Percentiles rank a stretch among this genome's conserved stretches.
Evolutionary conservation across 2,113 vertebrate genomes (phyloP).

Genomic region (Microcebus ravelobensis): DNA sequence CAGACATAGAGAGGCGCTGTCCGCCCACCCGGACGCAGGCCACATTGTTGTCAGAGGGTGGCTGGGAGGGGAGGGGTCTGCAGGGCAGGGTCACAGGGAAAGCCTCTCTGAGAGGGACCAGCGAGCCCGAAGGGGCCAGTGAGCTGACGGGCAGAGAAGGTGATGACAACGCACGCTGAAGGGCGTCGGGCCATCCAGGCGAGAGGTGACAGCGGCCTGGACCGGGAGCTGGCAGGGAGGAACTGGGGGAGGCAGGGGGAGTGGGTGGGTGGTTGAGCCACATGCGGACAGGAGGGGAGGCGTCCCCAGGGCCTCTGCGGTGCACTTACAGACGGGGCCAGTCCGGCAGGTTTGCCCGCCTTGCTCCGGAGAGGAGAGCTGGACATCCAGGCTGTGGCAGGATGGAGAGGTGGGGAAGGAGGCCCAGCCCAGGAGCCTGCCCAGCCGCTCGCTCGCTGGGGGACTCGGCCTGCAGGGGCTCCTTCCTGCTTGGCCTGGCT

Average conservation of each 20-base stretch:
- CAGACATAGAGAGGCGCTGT: no score
- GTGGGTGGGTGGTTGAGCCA: not conserved
- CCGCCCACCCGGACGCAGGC: no score
- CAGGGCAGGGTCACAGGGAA: not conserved
- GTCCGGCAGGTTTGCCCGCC: not conserved
- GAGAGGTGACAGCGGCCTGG: not conserved
- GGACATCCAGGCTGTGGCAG: not conserved
- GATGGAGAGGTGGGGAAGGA: not conserved
- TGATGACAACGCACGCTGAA: rapidly evolving
- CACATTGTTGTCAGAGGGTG: no score
- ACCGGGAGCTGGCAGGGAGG: not conserved
- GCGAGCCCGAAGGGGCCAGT: no score
- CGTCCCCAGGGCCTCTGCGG: not conserved
- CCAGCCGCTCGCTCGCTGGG: rapidly evolving
- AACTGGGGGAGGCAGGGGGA: no score
- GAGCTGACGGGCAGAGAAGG: not conserved
- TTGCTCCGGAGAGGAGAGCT: not conserved
- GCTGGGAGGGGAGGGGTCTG: no score
- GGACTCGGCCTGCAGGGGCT: not conserved
- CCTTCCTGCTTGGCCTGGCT: not conserved
- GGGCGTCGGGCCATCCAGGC: not conserved
- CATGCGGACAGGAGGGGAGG: not conserved
- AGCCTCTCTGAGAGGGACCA: not conserved
- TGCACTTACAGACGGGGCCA: not conserved
- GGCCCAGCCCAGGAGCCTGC: not conserved